A percentile compares a stretch with the other conserved stretches of the same genome.
These are phyloP conservation scores for Neodiprion lecontei DNA, from an alignment of 1,140 invertebrate species.

Conservation along the genomic window DNA sequence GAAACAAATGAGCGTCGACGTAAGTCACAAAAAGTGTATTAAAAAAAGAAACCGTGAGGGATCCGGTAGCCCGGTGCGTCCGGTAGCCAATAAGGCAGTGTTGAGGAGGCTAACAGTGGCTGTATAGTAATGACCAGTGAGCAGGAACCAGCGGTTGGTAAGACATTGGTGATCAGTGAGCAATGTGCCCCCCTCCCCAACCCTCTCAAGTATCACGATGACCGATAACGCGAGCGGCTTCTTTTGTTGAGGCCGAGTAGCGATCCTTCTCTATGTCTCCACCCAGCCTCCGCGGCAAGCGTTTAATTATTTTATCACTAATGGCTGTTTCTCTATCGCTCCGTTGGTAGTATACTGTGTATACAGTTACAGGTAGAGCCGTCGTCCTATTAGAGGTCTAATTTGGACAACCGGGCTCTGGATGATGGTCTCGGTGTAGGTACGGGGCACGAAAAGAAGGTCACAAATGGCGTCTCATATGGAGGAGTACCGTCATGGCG, in stretches of 20 bases:
- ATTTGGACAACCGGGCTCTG: not conserved
- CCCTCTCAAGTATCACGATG: not conserved
- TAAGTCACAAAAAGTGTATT: not conserved
- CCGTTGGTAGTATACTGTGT: not conserved
- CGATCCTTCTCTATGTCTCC: not conserved
- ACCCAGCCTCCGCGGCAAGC: not conserved
- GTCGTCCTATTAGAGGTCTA: not conserved
- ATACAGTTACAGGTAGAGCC: not conserved
- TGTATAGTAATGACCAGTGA: conserved; percentile 7
- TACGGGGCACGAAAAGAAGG: not conserved
- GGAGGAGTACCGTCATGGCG: not conserved
- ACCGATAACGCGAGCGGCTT: conserved; percentile 8
- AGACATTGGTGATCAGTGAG: not conserved
- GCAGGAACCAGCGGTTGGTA: not conserved
- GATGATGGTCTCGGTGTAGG: no score
- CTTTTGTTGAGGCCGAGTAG: not conserved
- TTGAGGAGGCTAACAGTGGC: not conserved
- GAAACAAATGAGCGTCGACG: conserved; percentile 14
- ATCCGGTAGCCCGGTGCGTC: not conserved
- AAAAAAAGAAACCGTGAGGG: not conserved
- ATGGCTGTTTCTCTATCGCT: conserved; percentile 3
- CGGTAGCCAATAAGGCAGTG: conserved; percentile 6
- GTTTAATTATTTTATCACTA: conserved; percentile 15
- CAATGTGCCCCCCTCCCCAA: not conserved
- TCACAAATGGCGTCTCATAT: not conserved